A percentile compares a stretch with the other conserved stretches of the same genome.
Conservation (phyloP, 2,888 invertebrate species). For the Taphrorychus bicolor region DNA sequence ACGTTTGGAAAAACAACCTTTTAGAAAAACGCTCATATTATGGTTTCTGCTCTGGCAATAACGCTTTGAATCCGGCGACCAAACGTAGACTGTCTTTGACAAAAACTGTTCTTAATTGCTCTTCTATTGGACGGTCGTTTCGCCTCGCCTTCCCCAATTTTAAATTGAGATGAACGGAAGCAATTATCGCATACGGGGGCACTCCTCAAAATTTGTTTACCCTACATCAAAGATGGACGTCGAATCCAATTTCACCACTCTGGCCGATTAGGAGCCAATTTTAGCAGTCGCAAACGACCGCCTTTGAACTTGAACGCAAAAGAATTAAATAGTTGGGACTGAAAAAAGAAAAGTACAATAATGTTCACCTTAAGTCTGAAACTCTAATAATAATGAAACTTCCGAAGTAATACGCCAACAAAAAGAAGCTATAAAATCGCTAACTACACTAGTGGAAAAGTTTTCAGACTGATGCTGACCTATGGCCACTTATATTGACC, state of each 20-base stretch:
- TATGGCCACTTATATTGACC: slow-evolving; percentile 34
- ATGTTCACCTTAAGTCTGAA: not conserved
- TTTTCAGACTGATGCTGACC: slow-evolving; percentile 28
- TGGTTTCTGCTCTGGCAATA: slow-evolving; percentile 2
- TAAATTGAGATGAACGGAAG: slow-evolving; percentile 25
- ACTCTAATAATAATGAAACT: not conserved
- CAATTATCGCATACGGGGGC: slow-evolving; percentile 9
- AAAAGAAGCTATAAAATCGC: slow-evolving; percentile 25
- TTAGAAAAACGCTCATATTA: not conserved
- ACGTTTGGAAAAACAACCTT: not conserved
- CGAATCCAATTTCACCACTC: slow-evolving; percentile 22
- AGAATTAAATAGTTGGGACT: not conserved
- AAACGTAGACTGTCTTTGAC: slow-evolving; percentile 18
- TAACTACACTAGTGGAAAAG: slow-evolving; percentile 28
- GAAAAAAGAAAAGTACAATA: not conserved
- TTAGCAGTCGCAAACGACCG: not conserved
- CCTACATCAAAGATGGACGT: slow-evolving; percentile 27
- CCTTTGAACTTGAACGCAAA: not conserved
- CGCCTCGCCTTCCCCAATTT: slow-evolving; percentile 15
- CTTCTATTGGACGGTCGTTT: slow-evolving; percentile 8
- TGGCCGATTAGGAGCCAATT: slow-evolving; percentile 24
- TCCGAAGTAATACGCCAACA: not conserved
- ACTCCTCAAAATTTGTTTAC: slow-evolving; percentile 31
- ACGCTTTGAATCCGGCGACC: slow-evolving; percentile 1
- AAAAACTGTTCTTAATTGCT: slow-evolving; percentile 26